Conservation (phyloP, 1,140 invertebrate species). For the Anastatus disparis region DNA sequence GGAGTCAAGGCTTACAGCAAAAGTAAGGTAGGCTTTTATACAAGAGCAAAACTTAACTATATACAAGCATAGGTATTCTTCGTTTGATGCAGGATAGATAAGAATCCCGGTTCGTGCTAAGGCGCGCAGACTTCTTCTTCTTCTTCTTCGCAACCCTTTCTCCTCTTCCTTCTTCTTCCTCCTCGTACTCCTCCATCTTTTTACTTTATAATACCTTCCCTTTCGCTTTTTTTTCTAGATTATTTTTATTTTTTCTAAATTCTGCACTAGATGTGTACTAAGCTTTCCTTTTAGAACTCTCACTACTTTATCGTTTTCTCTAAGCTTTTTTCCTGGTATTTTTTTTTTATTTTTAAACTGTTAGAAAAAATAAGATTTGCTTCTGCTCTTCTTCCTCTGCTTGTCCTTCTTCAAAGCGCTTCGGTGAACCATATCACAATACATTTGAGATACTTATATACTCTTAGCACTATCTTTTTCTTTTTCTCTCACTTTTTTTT, state of each 20-base stretch:
- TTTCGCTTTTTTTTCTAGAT: too few species aligned
- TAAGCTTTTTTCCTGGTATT: too few species aligned
- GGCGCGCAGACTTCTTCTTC: background rate
- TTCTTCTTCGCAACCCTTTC: background rate
- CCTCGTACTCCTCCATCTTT: background rate
- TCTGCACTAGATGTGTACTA: too few species aligned
- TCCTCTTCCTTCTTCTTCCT: background rate
- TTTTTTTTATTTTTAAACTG: too few species aligned
- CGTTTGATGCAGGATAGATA: slow-evolving; percentile 21
- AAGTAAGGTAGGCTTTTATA: background rate
- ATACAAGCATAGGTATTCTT: background rate
- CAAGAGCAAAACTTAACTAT: too few species aligned
- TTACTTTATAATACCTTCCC: background rate
- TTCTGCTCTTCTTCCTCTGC: too few species aligned
- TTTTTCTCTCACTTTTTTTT: background rate
- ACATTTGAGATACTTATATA: background rate
- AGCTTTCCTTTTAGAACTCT: too few species aligned
- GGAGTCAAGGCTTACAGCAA: background rate
- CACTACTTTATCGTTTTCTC: too few species aligned
- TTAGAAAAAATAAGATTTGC: background rate
- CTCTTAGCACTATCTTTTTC: background rate
- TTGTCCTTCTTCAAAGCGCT: too few species aligned
- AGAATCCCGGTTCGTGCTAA: slow-evolving; percentile 1
- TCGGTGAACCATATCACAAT: background rate
- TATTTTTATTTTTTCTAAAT: too few species aligned